Evolutionary conservation across 2,113 vertebrate species (phyloP), one percentile per base, ranked within the genome.

Genomic region (Triplophysa siluroides): DNA sequence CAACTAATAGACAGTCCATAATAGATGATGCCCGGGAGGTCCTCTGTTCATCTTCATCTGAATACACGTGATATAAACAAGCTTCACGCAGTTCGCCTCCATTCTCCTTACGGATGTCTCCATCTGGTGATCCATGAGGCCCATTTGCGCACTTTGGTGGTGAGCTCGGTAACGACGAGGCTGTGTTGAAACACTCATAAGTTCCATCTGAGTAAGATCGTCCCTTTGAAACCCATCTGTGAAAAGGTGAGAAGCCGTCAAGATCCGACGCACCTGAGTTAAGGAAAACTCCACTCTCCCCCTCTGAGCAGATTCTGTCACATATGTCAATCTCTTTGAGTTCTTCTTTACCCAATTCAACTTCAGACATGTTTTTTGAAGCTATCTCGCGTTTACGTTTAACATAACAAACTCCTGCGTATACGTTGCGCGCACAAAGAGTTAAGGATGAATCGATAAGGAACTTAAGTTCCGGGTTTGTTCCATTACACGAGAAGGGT

Each of bases 1-100:
- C 97, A 43, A 95, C 95, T 79, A 99, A 88, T 71, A 99, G 88
- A 62, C 94, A 93, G 89, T 95, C 97, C 89, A 98, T 95, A 26
- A 99, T 93, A 74, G 95, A 96, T 23, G 95, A 96, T 26, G 91
- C 91, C 33, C 93, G 90, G 62, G 76, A 23, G 19, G 47, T 26
- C 1, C 4, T 58, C 58, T 2, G 79, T 0, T 47, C 41, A 5
- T 88, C 86, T 14, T 62, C 78, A 21, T 9, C 80, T 24, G 13
- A 29, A 0, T 85, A 67, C 65, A 85, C 82, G 14, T 52, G 50
- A 52, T 6, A 52, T 14, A 52, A 52, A 21, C 83, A 72, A 26
- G 69, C 81, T 54, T 85, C 54, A n/a, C 62, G 14, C 1, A 84
- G 58, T 6, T 16, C 63, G 19, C 23, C 29, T 58, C 1, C 52